Evolutionary conservation across 2,797 vertebrate species (phyloP).

Genomic region (Phaenicophaeus curvirostris): DNA sequence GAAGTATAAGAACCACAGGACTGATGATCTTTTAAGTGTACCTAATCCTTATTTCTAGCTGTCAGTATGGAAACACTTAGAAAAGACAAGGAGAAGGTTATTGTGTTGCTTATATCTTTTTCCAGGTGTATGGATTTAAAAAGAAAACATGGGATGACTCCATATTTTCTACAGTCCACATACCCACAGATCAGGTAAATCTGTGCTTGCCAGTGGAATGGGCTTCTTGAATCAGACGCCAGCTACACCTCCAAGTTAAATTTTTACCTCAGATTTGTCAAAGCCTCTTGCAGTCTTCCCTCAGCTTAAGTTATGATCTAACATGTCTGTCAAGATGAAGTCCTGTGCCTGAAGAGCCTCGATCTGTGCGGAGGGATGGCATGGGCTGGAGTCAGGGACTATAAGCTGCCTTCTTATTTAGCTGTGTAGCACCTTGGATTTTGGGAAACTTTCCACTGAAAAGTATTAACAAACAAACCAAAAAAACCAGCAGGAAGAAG

Average conservation of each 20-base stretch:
- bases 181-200: background rate
- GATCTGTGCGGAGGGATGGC: background rate
- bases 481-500: background rate
- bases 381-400: background rate
- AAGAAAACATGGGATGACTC: background rate
- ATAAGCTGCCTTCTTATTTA: background rate
- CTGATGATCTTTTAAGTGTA: background rate
- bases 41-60: background rate
- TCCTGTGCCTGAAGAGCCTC: background rate
- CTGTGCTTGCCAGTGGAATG: background rate
- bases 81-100: background rate
- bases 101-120: background rate
- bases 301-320: background rate
- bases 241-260: background rate
- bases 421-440: background rate
- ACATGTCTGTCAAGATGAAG: rapidly evolving
- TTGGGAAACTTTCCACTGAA: background rate
- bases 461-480: background rate
- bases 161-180: background rate
- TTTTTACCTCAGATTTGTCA: background rate
- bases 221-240: background rate
- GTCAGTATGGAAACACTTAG: background rate
- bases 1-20: background rate
- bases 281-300: background rate
- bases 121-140: background rate